Evolutionary conservation across 2,888 invertebrate species (phyloP).

Genomic region (Sminthurinus aureus): DNA sequence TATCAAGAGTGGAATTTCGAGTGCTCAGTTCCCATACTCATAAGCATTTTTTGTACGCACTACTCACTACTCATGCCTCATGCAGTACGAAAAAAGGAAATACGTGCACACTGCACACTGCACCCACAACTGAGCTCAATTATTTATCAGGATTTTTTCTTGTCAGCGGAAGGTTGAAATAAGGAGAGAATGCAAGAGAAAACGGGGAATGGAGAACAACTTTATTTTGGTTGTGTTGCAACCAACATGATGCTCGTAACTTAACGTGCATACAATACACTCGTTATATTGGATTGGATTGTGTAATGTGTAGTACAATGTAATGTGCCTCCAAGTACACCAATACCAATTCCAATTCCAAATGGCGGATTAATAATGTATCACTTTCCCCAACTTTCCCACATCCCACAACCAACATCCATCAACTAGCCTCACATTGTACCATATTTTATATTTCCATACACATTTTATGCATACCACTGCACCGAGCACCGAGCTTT

Average conservation of each 20-base stretch:
- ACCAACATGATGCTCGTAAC: not conserved
- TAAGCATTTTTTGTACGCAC: not conserved
- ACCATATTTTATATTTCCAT: too few relatives aligned
- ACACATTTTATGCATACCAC: too few relatives aligned
- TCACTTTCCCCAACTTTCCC: too few relatives aligned
- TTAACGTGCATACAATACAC: not conserved
- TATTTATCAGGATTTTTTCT: slow-evolving; percentile 3
- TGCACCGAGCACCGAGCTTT: too few relatives aligned
- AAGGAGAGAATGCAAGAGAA: not conserved
- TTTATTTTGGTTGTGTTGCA: not conserved
- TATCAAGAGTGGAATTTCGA: not conserved
- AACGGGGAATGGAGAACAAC: not conserved
- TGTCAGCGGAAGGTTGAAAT: not conserved
- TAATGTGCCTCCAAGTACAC: not conserved
- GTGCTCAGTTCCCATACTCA: not conserved
- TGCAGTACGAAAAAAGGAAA: not conserved
- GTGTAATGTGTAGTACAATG: not conserved
- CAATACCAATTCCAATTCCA: too few relatives aligned
- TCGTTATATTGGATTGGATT: too few relatives aligned
- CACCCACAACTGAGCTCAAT: not conserved
- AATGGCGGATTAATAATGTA: too few relatives aligned
- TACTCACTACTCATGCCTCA: too few relatives aligned
- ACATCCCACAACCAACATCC: too few relatives aligned
- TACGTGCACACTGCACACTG: not conserved
- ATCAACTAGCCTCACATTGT: too few relatives aligned